Evolutionary conservation across 2,113 vertebrate species (phyloP).

Genomic region (Phocoena sinus): DNA sequence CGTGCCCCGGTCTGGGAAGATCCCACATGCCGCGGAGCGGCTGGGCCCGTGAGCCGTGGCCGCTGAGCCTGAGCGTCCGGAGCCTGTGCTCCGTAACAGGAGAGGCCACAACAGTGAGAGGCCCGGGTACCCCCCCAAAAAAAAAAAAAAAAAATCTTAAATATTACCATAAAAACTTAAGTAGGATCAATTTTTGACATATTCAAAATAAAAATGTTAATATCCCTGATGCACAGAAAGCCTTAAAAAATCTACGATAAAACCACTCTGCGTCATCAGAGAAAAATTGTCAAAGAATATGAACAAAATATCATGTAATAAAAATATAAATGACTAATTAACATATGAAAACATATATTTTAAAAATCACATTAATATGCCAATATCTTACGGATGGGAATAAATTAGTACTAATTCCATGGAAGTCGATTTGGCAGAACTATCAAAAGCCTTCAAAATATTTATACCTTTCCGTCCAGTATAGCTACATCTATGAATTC

Average conservation of each 20-base stretch:
- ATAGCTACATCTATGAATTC: background rate
- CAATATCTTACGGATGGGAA: background rate
- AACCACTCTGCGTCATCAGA: background rate
- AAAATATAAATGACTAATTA: background rate
- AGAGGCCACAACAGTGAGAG: no score
- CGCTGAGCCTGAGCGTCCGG: no score
- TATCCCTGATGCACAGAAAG: background rate
- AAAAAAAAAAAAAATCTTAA: background rate
- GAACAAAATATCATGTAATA: background rate
- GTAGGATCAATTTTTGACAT: background rate
- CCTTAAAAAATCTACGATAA: background rate
- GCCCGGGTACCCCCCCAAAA: background rate
- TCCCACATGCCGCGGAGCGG: no score
- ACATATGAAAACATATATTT: background rate
- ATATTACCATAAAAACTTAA: background rate
- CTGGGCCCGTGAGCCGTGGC: no score
- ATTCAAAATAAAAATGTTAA: background rate
- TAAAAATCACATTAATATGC: background rate
- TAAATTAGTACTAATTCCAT: background rate
- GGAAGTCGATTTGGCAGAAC: background rate
- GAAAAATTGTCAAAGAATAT: background rate
- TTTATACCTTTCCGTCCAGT: background rate
- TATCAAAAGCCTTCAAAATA: background rate
- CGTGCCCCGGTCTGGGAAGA: no score
- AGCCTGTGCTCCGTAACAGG: no score